Evolutionary conservation across 2,888 invertebrate species (phyloP).

Genomic region (Anoncus sp.): DNA sequence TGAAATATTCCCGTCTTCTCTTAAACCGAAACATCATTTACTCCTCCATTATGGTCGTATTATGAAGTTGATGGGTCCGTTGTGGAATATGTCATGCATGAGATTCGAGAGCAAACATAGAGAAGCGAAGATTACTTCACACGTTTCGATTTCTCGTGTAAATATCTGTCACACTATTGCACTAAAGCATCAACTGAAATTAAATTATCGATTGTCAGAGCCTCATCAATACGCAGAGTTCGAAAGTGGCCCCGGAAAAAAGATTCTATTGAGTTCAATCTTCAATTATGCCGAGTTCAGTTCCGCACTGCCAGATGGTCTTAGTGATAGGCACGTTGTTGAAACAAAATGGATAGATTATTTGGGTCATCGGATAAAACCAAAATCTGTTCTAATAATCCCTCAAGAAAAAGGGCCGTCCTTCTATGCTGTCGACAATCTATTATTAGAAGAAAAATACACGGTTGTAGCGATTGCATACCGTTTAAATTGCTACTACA

Average conservation of each 20-base stretch:
- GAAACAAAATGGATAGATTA: constrained; percentile 9
- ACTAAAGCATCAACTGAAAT: no score
- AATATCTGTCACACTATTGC: constrained; percentile 1
- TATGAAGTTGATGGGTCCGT: constrained; percentile 23
- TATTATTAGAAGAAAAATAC: constrained; percentile 8
- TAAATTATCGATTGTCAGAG: constrained; percentile 6
- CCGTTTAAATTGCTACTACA: constrained; percentile 10
- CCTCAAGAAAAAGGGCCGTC: not conserved
- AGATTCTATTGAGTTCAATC: not conserved
- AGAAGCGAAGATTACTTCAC: constrained; percentile 10
- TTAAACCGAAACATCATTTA: constrained; percentile 25
- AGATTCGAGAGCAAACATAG: constrained; percentile 31
- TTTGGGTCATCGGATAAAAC: not conserved
- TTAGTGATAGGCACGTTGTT: no score
- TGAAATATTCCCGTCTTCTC: not conserved
- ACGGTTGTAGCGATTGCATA: constrained; percentile 7
- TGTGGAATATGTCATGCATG: constrained; percentile 15
- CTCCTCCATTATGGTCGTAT: constrained; percentile 15
- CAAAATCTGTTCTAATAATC: constrained; percentile 7
- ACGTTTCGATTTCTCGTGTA: constrained; percentile 13
- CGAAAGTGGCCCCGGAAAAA: constrained; percentile 23
- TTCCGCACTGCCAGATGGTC: constrained; percentile 1
- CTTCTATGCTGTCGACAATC: not conserved
- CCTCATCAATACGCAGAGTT: constrained; percentile 10
- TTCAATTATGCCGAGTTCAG: constrained; percentile 4